Evolutionary conservation across 2,888 invertebrate species (phyloP).

Genomic region (Ganaspis brasiliensis): DNA sequence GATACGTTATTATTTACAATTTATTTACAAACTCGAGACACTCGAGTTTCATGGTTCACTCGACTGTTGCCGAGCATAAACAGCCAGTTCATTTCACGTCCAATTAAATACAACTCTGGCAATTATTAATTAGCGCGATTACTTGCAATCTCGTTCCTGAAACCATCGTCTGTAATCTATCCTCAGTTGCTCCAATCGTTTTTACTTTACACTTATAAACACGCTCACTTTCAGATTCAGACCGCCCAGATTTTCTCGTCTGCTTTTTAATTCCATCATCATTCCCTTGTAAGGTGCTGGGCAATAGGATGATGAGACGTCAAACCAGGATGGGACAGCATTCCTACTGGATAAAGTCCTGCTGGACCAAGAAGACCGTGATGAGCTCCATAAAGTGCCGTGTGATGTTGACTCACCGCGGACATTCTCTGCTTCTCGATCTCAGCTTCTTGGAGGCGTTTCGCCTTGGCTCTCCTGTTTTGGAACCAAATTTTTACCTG

Average conservation of each 20-base stretch:
- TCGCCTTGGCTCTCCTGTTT: conserved; percentile 97
- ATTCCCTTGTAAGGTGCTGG: conserved; percentile 73
- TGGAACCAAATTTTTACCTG: conserved; percentile 97
- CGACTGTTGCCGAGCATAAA: conserved; percentile 24
- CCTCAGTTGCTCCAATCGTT: conserved; percentile 10
- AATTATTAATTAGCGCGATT: conserved; percentile 41
- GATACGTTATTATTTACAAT: conserved; percentile 32
- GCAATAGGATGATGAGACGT: conserved; percentile 70
- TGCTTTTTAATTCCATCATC: conserved; percentile 44
- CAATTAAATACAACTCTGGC: conserved; percentile 40
- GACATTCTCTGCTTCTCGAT: conserved; percentile 97
- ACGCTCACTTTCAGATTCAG: conserved; percentile 23
- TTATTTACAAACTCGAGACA: conserved; percentile 32
- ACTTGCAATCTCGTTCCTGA: conserved; percentile 38
- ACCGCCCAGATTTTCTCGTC: conserved; percentile 40
- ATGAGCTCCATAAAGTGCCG: conserved; percentile 75
- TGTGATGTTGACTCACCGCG: conserved; percentile 80
- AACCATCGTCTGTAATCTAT: conserved; percentile 38
- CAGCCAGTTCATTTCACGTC: conserved; percentile 39
- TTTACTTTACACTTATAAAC: conserved; percentile 37
- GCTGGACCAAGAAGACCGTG: conserved; percentile 73
- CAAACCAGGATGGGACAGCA: conserved; percentile 75
- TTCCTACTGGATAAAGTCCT: conserved; percentile 74
- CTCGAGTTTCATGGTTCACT: conserved; percentile 20
- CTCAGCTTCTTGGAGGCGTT: conserved; percentile 98